phyloP scores from a whole-genome alignment of 1,140 invertebrate species.

The Pseudobourletiella spinata region DNA sequence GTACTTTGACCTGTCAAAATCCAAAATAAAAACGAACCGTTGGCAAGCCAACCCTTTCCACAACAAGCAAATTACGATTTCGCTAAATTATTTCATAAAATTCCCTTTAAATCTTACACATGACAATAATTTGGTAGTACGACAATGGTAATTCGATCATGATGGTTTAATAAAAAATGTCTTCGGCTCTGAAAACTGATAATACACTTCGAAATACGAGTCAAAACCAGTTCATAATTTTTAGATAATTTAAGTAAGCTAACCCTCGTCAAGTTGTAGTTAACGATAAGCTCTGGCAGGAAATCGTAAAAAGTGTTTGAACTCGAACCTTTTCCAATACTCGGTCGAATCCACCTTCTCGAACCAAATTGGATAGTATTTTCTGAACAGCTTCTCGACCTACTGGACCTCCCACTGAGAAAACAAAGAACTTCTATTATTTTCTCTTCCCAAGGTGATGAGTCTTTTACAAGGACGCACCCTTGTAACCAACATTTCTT shows the following conservation, averaged over 20 bases:
- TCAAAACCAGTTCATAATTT: too few relatives aligned
- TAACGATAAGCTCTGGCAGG: not conserved
- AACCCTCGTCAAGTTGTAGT: too few relatives aligned
- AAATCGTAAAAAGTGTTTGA: slow-evolving; percentile 19
- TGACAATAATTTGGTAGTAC: slow-evolving; percentile 1
- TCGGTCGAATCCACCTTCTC: slow-evolving; percentile 40
- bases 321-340: slow-evolving; percentile 49
- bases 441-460: too few relatives aligned
- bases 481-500: too few relatives aligned
- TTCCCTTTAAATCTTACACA: not conserved
- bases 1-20: slow-evolving; percentile 56
- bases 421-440: too few relatives aligned
- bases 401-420: not conserved
- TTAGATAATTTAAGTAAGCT: too few relatives aligned
- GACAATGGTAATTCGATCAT: slow-evolving; percentile 1
- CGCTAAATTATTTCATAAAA: not conserved
- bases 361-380: not conserved
- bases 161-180: slow-evolving; percentile 1
- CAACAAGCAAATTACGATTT: too few relatives aligned
- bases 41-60: too few relatives aligned
- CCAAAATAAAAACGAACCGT: too few relatives aligned
- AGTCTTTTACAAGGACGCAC: too few relatives aligned
- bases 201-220: too few relatives aligned
- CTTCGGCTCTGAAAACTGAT: not conserved
- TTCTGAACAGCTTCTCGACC: slow-evolving; percentile 11